Conservation (phyloP, 2,113 vertebrate species). For the Eublepharis macularius region DNA sequence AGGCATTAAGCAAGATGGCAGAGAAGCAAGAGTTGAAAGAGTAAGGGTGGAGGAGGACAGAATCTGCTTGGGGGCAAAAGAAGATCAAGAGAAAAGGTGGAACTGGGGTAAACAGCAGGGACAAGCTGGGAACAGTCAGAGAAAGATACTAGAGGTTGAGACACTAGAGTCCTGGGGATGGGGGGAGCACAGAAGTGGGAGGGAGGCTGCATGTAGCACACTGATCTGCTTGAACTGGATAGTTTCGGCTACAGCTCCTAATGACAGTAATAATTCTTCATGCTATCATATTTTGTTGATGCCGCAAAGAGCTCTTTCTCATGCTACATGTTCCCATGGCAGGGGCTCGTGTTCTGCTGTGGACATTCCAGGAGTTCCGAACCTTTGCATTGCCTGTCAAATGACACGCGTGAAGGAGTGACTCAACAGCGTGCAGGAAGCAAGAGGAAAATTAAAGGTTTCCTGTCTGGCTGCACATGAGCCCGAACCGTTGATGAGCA, state of each 20-base stretch:
- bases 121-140: neutral
- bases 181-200: neutral
- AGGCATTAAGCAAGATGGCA: neutral
- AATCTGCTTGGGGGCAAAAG: no score
- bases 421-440: constrained; percentile 12
- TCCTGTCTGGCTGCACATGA: constrained; percentile 12
- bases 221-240: neutral
- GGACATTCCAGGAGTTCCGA: constrained; percentile 23
- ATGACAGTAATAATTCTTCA: no score
- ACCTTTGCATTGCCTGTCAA: neutral
- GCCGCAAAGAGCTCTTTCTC: neutral
- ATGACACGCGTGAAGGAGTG: neutral
- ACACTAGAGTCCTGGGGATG: neutral
- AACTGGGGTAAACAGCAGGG: no score
- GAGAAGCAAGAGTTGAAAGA: neutral
- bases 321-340: neutral
- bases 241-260: neutral
- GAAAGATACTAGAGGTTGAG: neutral
- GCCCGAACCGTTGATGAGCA: neutral
- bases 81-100: neutral
- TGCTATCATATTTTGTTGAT: neutral
- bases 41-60: neutral
- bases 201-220: neutral
- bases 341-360: neutral
- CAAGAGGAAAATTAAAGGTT: constrained; percentile 21